phyloP scores from a whole-genome alignment of 2,888 invertebrate genomes.

The Chaetoderma sp. region DNA sequence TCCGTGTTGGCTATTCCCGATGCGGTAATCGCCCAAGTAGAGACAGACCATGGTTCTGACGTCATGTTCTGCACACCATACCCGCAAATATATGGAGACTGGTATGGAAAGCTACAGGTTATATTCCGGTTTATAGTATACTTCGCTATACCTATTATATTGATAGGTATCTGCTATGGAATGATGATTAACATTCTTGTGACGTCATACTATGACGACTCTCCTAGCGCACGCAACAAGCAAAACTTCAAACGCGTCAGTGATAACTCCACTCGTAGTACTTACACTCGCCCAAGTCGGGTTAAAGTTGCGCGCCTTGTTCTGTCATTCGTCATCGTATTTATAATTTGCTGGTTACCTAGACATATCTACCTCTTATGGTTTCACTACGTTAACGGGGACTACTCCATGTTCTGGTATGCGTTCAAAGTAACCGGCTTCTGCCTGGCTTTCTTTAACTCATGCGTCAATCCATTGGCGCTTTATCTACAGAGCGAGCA shows the following conservation, averaged over 20 bases:
- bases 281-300: conserved; percentile 63
- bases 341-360: conserved; percentile 70
- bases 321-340: conserved; percentile 85
- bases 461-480: conserved; percentile 93
- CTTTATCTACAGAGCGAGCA: conserved; percentile 93
- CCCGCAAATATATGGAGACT: background rate
- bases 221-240: conserved; percentile 38
- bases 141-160: conserved; percentile 86
- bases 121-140: conserved; percentile 77
- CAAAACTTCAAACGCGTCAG: conserved; percentile 41
- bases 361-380: conserved; percentile 78
- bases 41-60: background rate
- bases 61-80: background rate
- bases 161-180: conserved; percentile 88
- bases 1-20: conserved; percentile 84
- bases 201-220: conserved; percentile 69
- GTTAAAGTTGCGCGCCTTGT: conserved; percentile 78
- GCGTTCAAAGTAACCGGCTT: conserved; percentile 84
- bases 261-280: background rate
- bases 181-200: conserved; percentile 86
- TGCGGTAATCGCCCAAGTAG: conserved; percentile 74
- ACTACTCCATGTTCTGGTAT: conserved; percentile 82
- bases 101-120: conserved; percentile 44
- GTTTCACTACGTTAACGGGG: conserved; percentile 77
- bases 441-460: conserved; percentile 84